Evolutionary conservation across 2,888 invertebrate species (phyloP), one percentile per base, ranked within the genome.

Genomic region (Archips xylosteana): DNA sequence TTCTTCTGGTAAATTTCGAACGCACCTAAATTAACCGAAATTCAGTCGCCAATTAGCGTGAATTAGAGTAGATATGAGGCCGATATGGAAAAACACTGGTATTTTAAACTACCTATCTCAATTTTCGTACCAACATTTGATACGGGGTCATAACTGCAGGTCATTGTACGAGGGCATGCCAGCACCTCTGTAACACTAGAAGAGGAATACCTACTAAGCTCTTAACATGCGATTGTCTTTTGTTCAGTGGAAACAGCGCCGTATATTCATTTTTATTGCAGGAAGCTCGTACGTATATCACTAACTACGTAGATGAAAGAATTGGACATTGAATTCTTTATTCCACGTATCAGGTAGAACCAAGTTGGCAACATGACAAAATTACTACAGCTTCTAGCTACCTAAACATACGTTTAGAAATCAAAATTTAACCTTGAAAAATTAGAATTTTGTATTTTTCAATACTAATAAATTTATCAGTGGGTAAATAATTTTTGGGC

Each of bases 61-160:
- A 39, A 73, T 73, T 69, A 59, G 54, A 47, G 64, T 49, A 10
- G n/a, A 63, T 63, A 64, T 64, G 49, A 64, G 73, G 49, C 32
- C 63, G 73, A 64, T 49, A 39, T 47, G 72, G 39, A 49, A 63
- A 36, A 63, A 63, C 60, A 64, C 57, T 73, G 68, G 36, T 13
- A 15, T 13, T 2, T 34, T 36, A 60, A 60, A 36, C 15, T 54
- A 54, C n/a, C 32, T 51, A 51, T 65, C 39, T 63, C 15, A 12
- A 39, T 68, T 73, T 59, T 64, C 59, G 68, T 72, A 57, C 72
- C 12, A 45, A 45, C 45, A 45, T 73, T 69, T 64, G 68, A 73
- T 73, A 49, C 49, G 45, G 45, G 54, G 57, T 39, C 62, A 39
- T 68, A 72, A 64, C 59, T 63, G 47, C 49, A 59, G 59, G 67